Conservation (phyloP, 2,113 vertebrate genomes). For the Ellobius talpinus region DNA sequence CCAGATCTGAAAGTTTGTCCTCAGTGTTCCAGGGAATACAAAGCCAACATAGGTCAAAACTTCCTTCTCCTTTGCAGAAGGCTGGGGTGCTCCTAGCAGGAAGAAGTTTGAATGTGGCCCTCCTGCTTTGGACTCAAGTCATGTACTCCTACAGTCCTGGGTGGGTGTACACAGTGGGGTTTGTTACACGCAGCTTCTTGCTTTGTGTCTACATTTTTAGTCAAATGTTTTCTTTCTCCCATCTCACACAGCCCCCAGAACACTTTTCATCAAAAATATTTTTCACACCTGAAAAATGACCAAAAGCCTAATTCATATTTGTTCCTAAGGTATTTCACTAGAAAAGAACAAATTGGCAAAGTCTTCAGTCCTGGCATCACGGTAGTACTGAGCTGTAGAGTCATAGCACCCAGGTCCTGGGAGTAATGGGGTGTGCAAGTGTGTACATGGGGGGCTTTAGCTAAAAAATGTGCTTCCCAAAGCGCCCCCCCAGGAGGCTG, state of each 20-base stretch:
- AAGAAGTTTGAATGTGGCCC: not conserved
- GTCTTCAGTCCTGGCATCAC: not conserved
- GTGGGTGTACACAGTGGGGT: constrained; percentile 46
- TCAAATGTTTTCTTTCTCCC: not conserved
- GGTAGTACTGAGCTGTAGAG: not conserved
- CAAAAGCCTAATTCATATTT: constrained; percentile 67
- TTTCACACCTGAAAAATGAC: constrained; percentile 64
- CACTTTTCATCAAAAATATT: constrained; percentile 65
- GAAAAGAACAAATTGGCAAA: constrained; percentile 33
- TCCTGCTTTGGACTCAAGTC: not conserved
- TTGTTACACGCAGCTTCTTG: constrained; percentile 44
- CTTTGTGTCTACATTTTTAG: not conserved
- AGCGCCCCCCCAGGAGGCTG: not conserved
- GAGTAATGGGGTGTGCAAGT: not conserved
- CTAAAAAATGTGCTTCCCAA: not conserved
- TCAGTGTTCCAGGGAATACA: not conserved
- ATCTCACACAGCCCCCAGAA: constrained; percentile 37
- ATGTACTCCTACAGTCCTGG: not conserved
- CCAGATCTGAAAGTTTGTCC: constrained; percentile 72
- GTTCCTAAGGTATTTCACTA: constrained; percentile 56
- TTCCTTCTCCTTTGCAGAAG: not conserved
- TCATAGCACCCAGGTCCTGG: not conserved
- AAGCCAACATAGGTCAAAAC: constrained; percentile 20
- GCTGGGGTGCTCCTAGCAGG: constrained; percentile 11
- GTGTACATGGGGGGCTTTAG: not conserved